These are phyloP conservation scores for Beris chalybata DNA, from an alignment of 2,888 invertebrate species.

Conservation along the genomic window DNA sequence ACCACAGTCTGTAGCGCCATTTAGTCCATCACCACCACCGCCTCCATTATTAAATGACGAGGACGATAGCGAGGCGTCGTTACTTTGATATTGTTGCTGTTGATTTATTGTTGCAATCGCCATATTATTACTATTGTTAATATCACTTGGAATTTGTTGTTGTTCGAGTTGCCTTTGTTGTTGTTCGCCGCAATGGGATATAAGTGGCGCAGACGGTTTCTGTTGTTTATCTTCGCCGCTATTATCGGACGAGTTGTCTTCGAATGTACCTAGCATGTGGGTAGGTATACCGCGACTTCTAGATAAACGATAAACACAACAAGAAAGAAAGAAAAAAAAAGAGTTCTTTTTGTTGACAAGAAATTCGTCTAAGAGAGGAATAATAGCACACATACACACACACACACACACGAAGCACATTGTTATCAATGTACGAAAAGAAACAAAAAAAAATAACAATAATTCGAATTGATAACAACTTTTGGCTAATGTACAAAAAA, in stretches of 20 bases:
- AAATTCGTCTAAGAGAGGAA: background rate
- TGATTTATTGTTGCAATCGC: constrained; percentile 5
- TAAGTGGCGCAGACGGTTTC: too few relatives aligned
- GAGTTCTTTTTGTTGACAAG: background rate
- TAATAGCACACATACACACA: constrained; percentile 5
- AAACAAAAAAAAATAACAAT: too few relatives aligned
- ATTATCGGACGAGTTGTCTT: constrained; percentile 49
- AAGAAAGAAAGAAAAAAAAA: constrained; percentile 8
- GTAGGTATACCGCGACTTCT: constrained; percentile 59
- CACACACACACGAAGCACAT: too few relatives aligned
- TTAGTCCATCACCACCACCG: constrained; percentile 1
- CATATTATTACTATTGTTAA: constrained; percentile 13
- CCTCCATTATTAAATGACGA: constrained; percentile 16
- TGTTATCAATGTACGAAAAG: too few relatives aligned
- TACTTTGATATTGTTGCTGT: background rate
- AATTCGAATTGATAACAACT: too few relatives aligned
- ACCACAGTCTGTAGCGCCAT: constrained; percentile 27
- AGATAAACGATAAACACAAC: constrained; percentile 5
- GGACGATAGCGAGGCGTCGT: constrained; percentile 3
- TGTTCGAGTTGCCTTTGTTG: constrained; percentile 33
- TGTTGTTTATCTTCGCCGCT: constrained; percentile 45
- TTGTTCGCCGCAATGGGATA: constrained; percentile 7
- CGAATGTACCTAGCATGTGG: constrained; percentile 54
- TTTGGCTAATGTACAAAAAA: too few relatives aligned
- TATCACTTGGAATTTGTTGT: constrained; percentile 28